Conservation (phyloP, 30 jellyfish, hydroid and myxozoan species). For the Nemopilema nomurai region DNA sequence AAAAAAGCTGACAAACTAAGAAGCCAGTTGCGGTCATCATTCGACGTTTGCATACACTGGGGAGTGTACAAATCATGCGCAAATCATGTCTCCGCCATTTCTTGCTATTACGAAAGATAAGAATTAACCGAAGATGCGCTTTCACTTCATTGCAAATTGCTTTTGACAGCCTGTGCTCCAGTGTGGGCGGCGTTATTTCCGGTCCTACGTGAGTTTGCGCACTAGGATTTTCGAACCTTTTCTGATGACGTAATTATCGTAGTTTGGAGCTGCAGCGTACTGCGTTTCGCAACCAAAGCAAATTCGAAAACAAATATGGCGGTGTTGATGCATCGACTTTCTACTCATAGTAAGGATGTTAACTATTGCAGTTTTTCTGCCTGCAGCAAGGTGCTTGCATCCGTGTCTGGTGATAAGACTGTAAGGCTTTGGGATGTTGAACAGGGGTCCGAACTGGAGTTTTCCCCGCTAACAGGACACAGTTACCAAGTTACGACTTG, state of each 20-base stretch:
- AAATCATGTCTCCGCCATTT: no score
- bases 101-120: no score
- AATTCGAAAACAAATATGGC: slow-evolving; percentile 66
- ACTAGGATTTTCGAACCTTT: no score
- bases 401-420: slow-evolving; percentile 90
- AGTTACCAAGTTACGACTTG: slow-evolving; percentile 77
- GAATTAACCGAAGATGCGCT: no score
- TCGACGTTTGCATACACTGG: no score
- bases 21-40: no score
- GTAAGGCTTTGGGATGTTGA: slow-evolving; percentile 77
- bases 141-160: not conserved
- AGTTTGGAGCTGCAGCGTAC: not conserved
- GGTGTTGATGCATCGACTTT: slow-evolving; percentile 66
- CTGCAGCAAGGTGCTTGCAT: slow-evolving; percentile 72
- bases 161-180: not conserved
- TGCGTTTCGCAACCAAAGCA: not conserved
- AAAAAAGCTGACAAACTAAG: no score
- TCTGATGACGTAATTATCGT: not conserved
- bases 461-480: slow-evolving; percentile 85
- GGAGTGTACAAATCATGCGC: no score
- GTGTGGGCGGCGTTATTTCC: slow-evolving; percentile 4
- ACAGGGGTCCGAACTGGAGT: slow-evolving; percentile 63
- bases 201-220: slow-evolving; percentile 1
- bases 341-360: slow-evolving; percentile 83
- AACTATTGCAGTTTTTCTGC: slow-evolving; percentile 87